Evolutionary conservation across 2,888 invertebrate genomes (phyloP), one percentile per base, ranked within the genome.

Genomic region (Nesidiocoris tenuis): DNA sequence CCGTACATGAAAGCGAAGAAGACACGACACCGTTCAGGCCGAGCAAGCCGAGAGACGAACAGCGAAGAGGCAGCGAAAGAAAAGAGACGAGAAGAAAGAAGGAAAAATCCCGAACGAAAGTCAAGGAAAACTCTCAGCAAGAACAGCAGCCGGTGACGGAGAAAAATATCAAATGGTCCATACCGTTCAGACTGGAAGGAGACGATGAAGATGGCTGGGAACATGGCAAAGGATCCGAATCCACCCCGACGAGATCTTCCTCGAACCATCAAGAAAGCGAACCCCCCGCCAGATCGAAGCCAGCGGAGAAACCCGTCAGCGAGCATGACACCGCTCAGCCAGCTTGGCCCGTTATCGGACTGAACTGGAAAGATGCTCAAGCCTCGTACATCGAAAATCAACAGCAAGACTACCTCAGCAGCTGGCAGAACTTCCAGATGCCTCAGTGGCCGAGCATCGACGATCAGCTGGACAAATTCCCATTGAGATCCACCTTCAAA

Each of bases 381-480:
- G 25, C 61, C n/a, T 57, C 72, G 18, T 70, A 59, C 59, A 57
- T 25, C 3, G 24, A 70, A 23, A 21, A 70, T 25, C 70, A 23
- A 7, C 21, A 7, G 12, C 25, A 25, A 1, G 70, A 57, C 19
- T 23, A 22, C n/a, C 57, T 70, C 59, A 56, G 3, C 22, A 23
- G 54, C 12, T 70, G 70, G 70, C 70, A 70, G 39, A 56, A 67
- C 19, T 70, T 70, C 39, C 57, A 61, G n/a, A 59, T 70, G n/a
- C 70, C 70, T n/a, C 70, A 70, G 18, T 70, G 70, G 70, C 70
- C 70, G 1, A 24, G 23, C n/a, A 5, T 59, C 54, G 70, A 70
- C 18, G 70, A 70, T 19, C 70, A 70, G 61, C 25, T 70, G 59
- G 70, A 57, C 9, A 23, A 70, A 24, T 70, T 59, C 17, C 70